These are phyloP conservation scores for Copidosoma aretas DNA, from an alignment of 2,888 invertebrate species.

Conservation along the genomic window DNA sequence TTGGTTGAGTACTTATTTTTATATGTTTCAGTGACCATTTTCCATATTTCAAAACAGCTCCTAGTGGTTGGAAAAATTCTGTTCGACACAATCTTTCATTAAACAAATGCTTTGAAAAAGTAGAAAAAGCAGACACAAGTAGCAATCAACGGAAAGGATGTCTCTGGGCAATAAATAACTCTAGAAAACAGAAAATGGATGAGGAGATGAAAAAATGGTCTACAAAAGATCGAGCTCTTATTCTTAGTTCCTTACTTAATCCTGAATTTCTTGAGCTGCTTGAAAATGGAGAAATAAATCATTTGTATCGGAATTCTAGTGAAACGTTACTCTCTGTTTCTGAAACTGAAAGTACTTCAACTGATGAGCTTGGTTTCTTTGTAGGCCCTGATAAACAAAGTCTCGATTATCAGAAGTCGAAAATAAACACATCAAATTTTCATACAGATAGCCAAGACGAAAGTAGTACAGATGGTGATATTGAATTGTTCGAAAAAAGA, in stretches of 20 bases:
- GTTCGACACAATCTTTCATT: conserved; percentile 96
- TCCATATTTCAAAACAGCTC: conserved; percentile 98
- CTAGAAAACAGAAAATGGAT: conserved; percentile 95
- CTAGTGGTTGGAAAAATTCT: conserved; percentile 98
- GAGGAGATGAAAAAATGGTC: conserved; percentile 98
- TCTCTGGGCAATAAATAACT: conserved; percentile 96
- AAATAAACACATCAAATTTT: conserved; percentile 52
- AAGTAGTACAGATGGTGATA: conserved; percentile 59
- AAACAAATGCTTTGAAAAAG: conserved; percentile 98
- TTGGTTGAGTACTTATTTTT: neutral
- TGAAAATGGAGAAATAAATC: conserved; percentile 89
- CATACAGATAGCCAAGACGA: conserved; percentile 60
- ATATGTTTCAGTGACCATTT: conserved; percentile 84
- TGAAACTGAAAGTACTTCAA: conserved; percentile 73
- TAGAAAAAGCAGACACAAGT: conserved; percentile 90
- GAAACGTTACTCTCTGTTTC: conserved; percentile 68
- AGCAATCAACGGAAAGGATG: conserved; percentile 88
- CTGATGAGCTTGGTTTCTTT: conserved; percentile 61
- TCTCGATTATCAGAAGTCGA: conserved; percentile 55
- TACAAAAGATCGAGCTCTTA: conserved; percentile 90
- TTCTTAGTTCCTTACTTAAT: conserved; percentile 91
- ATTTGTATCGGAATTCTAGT: conserved; percentile 68
- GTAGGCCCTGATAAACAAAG: conserved; percentile 58
- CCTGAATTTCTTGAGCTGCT: conserved; percentile 86
- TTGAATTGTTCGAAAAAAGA: conserved; percentile 66